Percentiles rank a stretch among this genome's conserved stretches.
Conservation (phyloP, 2,113 vertebrate genomes). For the Petaurus breviceps region DNA sequence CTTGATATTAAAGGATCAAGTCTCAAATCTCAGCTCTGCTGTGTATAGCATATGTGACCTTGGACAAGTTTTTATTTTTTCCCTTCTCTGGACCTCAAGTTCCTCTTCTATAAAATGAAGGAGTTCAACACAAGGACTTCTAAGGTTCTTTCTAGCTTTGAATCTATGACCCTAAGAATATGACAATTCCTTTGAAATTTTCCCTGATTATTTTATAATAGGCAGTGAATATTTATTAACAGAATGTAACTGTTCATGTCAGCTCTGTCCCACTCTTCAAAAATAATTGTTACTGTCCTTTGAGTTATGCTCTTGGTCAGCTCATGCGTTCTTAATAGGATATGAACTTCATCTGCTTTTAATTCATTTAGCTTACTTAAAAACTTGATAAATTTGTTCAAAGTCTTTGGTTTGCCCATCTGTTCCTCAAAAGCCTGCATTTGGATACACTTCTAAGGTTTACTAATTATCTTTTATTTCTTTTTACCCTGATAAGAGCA, state of each 20-base stretch:
- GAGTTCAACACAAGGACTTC: not conserved
- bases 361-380: slow-evolving; percentile 43
- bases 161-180: not conserved
- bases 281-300: slow-evolving; percentile 16
- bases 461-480: slow-evolving; percentile 3
- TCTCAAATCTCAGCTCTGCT: not conserved
- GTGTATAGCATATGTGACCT: not conserved
- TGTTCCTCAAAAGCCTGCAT: slow-evolving; percentile 44
- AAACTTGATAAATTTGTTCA: slow-evolving; percentile 41
- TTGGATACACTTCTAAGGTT: slow-evolving; percentile 26
- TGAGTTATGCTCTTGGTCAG: slow-evolving; percentile 7
- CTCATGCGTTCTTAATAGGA: slow-evolving; percentile 12
- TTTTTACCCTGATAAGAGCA: slow-evolving; percentile 26
- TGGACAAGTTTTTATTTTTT: not conserved
- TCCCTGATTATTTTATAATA: not conserved
- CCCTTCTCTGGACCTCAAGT: not conserved
- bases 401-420: slow-evolving; percentile 19
- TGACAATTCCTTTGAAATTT: not conserved
- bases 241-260: not conserved
- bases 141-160: not conserved
- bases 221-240: not conserved
- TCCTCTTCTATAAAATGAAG: not conserved
- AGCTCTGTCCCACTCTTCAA: not conserved
- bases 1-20: not conserved
- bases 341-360: slow-evolving; percentile 19